Percentiles rank a stretch among this genome's conserved stretches.
phyloP scores from a whole-genome alignment of 2,888 invertebrate species.

The Apeira syringaria region DNA sequence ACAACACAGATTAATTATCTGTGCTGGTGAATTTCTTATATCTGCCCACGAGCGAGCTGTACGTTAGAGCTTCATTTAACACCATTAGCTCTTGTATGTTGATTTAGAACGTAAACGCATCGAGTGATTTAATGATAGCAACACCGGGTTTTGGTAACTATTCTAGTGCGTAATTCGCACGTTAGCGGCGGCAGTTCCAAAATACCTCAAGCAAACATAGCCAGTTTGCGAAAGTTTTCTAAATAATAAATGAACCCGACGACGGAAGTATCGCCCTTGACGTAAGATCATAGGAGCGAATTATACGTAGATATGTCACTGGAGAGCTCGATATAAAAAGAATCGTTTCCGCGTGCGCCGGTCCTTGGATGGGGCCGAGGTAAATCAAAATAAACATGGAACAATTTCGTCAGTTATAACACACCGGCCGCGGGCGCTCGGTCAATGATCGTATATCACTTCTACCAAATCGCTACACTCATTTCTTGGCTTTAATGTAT shows the following conservation, averaged over 20 bases:
- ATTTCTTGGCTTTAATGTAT: slow-evolving; percentile 38
- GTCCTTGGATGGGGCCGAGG: slow-evolving; percentile 44
- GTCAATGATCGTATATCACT: slow-evolving; percentile 30
- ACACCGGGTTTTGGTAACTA: slow-evolving; percentile 51
- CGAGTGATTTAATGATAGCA: slow-evolving; percentile 60
- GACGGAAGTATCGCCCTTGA: slow-evolving; percentile 66
- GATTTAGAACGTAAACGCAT: slow-evolving; percentile 62
- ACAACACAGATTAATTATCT: neutral
- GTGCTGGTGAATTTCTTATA: slow-evolving; percentile 13
- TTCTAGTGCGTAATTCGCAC: slow-evolving; percentile 59
- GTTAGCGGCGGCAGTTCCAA: slow-evolving; percentile 56
- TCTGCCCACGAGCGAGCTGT: slow-evolving; percentile 16
- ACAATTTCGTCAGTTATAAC: slow-evolving; percentile 38
- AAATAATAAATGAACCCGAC: slow-evolving; percentile 64
- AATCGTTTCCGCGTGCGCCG: slow-evolving; percentile 47
- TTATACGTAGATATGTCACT: slow-evolving; percentile 56
- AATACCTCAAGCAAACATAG: slow-evolving; percentile 63
- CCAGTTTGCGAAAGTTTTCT: slow-evolving; percentile 58
- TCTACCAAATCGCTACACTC: slow-evolving; percentile 26
- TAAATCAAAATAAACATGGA: slow-evolving; percentile 58
- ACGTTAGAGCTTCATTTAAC: slow-evolving; percentile 53
- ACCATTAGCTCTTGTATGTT: slow-evolving; percentile 64
- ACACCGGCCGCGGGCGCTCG: slow-evolving; percentile 23
- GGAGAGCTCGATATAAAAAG: slow-evolving; percentile 50
- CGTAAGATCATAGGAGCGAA: slow-evolving; percentile 45